Evolutionary conservation across 1,140 invertebrate species (phyloP).

Genomic region (Chironomus tepperi): DNA sequence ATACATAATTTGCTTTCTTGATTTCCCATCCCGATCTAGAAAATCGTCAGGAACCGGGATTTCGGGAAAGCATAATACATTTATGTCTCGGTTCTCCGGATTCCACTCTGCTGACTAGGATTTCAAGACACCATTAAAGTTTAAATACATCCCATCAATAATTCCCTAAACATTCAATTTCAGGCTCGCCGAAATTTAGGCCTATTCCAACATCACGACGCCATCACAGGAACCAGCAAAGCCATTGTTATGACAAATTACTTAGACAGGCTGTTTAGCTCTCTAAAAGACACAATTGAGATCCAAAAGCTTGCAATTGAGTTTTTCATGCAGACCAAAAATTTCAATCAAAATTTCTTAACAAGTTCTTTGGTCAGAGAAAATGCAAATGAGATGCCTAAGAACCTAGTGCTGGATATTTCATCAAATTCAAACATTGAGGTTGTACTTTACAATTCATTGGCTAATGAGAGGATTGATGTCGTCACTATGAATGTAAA

Average conservation of each 20-base stretch:
- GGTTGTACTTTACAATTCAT: conserved; percentile 40
- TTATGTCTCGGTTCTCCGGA: too few species aligned
- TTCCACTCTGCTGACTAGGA: too few species aligned
- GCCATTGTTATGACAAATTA: conserved; percentile 86
- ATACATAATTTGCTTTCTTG: too few species aligned
- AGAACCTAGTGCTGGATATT: conserved; percentile 47
- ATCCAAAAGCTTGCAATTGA: conserved; percentile 61
- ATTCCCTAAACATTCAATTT: too few species aligned
- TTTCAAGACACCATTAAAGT: too few species aligned
- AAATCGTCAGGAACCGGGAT: too few species aligned
- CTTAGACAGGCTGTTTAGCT: conserved; percentile 67
- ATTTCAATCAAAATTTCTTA: too few species aligned
- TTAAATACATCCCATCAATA: too few species aligned
- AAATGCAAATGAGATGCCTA: conserved; percentile 37
- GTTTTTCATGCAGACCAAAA: conserved; percentile 46
- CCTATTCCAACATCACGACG: conserved; percentile 95
- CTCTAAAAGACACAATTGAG: conserved; percentile 59
- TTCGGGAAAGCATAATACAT: too few species aligned
- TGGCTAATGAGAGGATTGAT: conserved; percentile 39
- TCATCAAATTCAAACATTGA: conserved; percentile 27
- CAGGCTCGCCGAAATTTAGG: conserved; percentile 65
- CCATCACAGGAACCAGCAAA: conserved; percentile 83
- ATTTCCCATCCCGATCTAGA: too few species aligned
- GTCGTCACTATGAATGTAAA: conserved; percentile 45
- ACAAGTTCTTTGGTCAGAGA: too few species aligned